These are phyloP conservation scores for Idaea biselata DNA, from an alignment of 2,888 invertebrate genomes.

Conservation along the genomic window DNA sequence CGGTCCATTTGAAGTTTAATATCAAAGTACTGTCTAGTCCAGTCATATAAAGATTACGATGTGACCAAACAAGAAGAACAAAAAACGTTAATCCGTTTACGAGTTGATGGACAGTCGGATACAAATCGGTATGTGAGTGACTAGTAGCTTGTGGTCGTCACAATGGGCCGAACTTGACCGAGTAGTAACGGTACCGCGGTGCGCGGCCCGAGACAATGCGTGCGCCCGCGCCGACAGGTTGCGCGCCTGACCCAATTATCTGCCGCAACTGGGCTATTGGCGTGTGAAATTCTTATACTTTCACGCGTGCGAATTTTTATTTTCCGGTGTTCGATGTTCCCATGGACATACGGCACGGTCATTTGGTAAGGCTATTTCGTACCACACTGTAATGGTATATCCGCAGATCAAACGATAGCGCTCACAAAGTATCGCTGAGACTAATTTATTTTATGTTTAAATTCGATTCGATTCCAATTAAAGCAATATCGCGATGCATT, in stretches of 20 bases:
- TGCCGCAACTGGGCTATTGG: slow-evolving; percentile 62
- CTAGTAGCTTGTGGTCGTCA: slow-evolving; percentile 48
- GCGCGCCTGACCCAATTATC: slow-evolving; percentile 78
- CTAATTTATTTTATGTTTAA: neutral
- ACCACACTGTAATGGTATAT: neutral
- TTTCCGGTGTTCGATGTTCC: slow-evolving; percentile 23
- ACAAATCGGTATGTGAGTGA: slow-evolving; percentile 54
- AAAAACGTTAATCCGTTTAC: slow-evolving; percentile 9
- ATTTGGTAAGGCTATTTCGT: neutral
- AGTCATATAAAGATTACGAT: neutral
- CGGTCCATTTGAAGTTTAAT: neutral
- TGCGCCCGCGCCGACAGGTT: slow-evolving; percentile 77
- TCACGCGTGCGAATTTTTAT: slow-evolving; percentile 44
- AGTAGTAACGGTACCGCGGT: slow-evolving; percentile 64
- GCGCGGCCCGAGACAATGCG: slow-evolving; percentile 47
- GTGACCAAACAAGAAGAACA: slow-evolving; percentile 2
- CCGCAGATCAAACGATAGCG: neutral
- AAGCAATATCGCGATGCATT: neutral
- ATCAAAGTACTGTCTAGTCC: neutral
- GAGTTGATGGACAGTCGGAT: slow-evolving; percentile 22
- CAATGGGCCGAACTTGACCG: slow-evolving; percentile 75
- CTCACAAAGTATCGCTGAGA: neutral
- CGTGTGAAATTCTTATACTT: slow-evolving; percentile 68
- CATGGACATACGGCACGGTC: slow-evolving; percentile 13
- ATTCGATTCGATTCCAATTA: neutral